Evolutionary conservation across 2,888 invertebrate genomes (phyloP).

Genomic region (Acanthococcus lagerstroemiae): DNA sequence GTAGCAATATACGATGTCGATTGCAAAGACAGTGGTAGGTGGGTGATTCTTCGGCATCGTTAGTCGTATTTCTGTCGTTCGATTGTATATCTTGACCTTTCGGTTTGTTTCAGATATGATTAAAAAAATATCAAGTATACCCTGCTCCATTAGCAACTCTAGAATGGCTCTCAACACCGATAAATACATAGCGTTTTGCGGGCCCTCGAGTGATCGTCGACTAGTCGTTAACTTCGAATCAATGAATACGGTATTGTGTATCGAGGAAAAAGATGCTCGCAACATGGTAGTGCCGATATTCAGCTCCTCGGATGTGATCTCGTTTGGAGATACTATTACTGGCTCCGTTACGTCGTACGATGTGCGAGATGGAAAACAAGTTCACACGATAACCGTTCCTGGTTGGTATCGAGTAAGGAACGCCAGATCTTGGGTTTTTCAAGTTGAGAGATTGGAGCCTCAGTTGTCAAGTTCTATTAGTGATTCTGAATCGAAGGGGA

Average conservation of each 20-base stretch:
- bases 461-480: too few relatives aligned
- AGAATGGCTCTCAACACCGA: conserved; percentile 1
- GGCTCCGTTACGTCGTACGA: conserved; percentile 11
- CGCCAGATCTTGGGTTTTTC: neutral
- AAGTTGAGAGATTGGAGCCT: too few relatives aligned
- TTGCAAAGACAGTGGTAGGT: conserved; percentile 15
- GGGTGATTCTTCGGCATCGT: neutral
- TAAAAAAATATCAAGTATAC: conserved; percentile 1
- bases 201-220: neutral
- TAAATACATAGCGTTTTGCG: neutral
- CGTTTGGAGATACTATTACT: neutral
- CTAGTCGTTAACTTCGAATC: conserved; percentile 1
- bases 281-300: conserved; percentile 3
- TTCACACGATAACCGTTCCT: neutral
- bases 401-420: neutral
- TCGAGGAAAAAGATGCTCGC: neutral
- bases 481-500: too few relatives aligned
- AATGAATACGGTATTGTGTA: neutral
- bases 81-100: neutral
- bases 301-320: conserved; percentile 1
- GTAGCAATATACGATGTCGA: conserved; percentile 15
- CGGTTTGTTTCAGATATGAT: conserved; percentile 8
- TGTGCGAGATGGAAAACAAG: neutral
- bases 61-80: too few relatives aligned
- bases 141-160: neutral